phyloP scores from a whole-genome alignment of 2,888 invertebrate species.

The Ichneumoninae sp. region DNA sequence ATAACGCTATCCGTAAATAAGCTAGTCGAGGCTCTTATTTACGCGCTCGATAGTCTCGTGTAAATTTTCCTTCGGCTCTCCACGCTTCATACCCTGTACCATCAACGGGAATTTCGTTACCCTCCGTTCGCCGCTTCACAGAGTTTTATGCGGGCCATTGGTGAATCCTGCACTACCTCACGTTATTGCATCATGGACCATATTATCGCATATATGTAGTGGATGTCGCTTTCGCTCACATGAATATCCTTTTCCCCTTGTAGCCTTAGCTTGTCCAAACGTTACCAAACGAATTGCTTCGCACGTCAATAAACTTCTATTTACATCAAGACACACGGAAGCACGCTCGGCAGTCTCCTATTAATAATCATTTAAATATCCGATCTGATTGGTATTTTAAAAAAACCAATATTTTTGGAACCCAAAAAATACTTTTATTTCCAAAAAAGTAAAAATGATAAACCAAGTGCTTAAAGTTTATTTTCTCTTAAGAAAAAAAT shows the following conservation, averaged over 20 bases:
- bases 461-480: too few species aligned
- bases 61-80: conserved; percentile 33
- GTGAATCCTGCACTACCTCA: conserved; percentile 33
- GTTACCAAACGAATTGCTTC: neutral
- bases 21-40: conserved; percentile 17
- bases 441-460: too few species aligned
- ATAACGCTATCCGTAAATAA: conserved; percentile 15
- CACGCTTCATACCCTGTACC: conserved; percentile 15
- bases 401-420: neutral
- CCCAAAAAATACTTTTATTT: neutral
- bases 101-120: conserved; percentile 63
- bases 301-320: neutral
- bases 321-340: neutral
- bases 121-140: conserved; percentile 33
- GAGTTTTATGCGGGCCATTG: conserved; percentile 47
- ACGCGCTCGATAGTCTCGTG: conserved; percentile 9
- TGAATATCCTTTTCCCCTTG: neutral
- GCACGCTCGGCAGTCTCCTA: too few species aligned
- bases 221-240: conserved; percentile 8
- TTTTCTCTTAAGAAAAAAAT: too few species aligned
- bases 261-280: neutral
- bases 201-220: conserved; percentile 18
- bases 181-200: conserved; percentile 57
- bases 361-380: too few species aligned
- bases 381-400: neutral